A percentile compares a stretch with the other conserved stretches of the same genome.
phyloP scores from a whole-genome alignment of 2,797 vertebrate genomes.

The Cyclura pinguis region DNA sequence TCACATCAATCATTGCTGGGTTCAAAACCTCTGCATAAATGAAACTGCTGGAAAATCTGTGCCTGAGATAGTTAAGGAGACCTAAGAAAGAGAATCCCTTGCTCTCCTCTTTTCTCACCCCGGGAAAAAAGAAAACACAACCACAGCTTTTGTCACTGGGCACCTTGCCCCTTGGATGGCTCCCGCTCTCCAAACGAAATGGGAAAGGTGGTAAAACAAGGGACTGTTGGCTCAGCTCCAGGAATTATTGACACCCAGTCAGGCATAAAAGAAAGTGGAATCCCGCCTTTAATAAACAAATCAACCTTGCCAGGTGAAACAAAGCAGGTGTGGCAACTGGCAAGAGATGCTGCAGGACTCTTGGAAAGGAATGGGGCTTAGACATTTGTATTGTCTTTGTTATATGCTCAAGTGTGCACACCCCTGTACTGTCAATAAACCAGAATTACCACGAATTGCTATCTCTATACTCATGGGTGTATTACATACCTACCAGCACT shows the following conservation, averaged over 20 bases:
- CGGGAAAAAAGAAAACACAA: too few species aligned
- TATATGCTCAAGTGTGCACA: not conserved
- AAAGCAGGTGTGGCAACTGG: slow-evolving; percentile 1
- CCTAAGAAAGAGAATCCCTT: not conserved
- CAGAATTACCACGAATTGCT: not conserved
- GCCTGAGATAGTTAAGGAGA: not conserved
- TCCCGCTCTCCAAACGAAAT: not conserved
- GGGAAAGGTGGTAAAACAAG: not conserved
- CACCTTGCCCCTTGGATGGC: not conserved
- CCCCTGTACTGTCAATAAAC: not conserved
- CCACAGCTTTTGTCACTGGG: not conserved
- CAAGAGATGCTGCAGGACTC: not conserved
- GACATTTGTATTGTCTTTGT: not conserved
- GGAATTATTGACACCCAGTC: not conserved
- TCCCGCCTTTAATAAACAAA: slow-evolving; percentile 41
- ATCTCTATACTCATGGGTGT: not conserved
- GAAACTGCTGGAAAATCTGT: not conserved
- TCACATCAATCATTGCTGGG: too few species aligned
- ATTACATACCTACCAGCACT: not conserved
- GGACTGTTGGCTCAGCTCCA: not conserved
- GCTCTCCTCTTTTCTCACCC: too few species aligned
- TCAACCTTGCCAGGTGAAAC: not conserved
- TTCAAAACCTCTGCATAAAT: not conserved
- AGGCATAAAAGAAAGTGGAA: not conserved
- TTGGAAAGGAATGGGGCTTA: not conserved